phyloP scores from a whole-genome alignment of 2,113 vertebrate species.

The Macaca nemestrina region DNA sequence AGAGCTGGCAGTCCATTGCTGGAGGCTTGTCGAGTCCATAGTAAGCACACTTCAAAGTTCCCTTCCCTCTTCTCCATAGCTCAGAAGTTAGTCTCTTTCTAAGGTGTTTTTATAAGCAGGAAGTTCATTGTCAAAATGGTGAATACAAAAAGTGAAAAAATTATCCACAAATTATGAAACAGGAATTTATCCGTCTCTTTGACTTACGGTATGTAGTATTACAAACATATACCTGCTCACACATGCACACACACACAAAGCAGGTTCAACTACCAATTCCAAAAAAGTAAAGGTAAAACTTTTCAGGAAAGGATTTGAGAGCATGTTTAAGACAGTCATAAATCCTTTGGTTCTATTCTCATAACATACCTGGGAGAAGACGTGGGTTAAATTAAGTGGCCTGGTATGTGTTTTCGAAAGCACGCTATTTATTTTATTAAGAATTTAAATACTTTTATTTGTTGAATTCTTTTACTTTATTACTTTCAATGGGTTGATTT shows the following conservation, averaged over 20 bases:
- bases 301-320: constrained; percentile 33
- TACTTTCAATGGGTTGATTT: not conserved
- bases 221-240: not conserved
- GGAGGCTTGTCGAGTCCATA: constrained; percentile 36
- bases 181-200: not conserved
- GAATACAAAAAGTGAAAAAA: constrained; percentile 36
- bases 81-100: constrained; percentile 51
- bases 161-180: not conserved
- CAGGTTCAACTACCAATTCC: not conserved
- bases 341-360: not conserved
- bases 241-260: not conserved
- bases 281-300: not conserved
- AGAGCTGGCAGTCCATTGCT: constrained; percentile 60
- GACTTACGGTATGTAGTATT: constrained; percentile 41
- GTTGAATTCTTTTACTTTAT: constrained; percentile 19
- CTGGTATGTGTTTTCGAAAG: constrained; percentile 33
- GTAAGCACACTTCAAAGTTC: constrained; percentile 75
- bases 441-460: constrained; percentile 60
- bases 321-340: not conserved
- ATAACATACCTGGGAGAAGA: not conserved
- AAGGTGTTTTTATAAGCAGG: constrained; percentile 63
- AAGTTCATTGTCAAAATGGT: constrained; percentile 54
- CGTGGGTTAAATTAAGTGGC: not conserved
- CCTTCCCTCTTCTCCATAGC: not conserved
- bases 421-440: constrained; percentile 19